A percentile compares a stretch with the other conserved stretches of the same genome.
Conservation (phyloP, 2,888 invertebrate genomes). For the Pristionchus fissidentatus region DNA sequence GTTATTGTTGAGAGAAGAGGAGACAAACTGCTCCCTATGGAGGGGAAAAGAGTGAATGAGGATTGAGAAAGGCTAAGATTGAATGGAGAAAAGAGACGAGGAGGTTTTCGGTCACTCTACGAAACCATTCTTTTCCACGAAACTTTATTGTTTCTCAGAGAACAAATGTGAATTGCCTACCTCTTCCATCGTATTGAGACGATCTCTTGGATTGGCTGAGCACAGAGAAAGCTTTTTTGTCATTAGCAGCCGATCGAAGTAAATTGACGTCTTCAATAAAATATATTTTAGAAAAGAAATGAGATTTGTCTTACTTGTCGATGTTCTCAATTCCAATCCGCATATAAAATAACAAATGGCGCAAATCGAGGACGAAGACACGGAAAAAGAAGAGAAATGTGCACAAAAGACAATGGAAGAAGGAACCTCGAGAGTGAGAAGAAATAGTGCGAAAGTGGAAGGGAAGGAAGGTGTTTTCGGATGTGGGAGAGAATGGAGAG, state of each 20-base stretch:
- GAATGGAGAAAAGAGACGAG: background rate
- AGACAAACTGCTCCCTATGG: background rate
- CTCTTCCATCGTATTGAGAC: background rate
- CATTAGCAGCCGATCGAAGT: too few relatives aligned
- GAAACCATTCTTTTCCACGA: background rate
- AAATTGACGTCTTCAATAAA: background rate
- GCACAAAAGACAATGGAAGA: background rate
- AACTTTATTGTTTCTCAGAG: background rate
- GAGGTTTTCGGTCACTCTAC: background rate
- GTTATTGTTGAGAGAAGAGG: background rate
- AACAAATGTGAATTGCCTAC: too few relatives aligned
- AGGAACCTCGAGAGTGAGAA: background rate
- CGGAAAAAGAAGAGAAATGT: background rate
- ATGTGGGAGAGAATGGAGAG: conserved; percentile 35
- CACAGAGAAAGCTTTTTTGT: too few relatives aligned
- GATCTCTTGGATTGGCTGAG: background rate
- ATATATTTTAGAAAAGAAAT: background rate
- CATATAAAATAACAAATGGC: background rate
- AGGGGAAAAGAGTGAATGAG: background rate
- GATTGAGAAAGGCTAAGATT: background rate
- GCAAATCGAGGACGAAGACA: background rate
- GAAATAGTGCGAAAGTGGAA: background rate
- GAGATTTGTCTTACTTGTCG: background rate
- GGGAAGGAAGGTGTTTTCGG: background rate
- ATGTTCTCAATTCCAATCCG: background rate